These are phyloP conservation scores for Beroe forskalii DNA, from an alignment of 37 sponge, comb jelly and placozoan genomes.

Conservation along the genomic window DNA sequence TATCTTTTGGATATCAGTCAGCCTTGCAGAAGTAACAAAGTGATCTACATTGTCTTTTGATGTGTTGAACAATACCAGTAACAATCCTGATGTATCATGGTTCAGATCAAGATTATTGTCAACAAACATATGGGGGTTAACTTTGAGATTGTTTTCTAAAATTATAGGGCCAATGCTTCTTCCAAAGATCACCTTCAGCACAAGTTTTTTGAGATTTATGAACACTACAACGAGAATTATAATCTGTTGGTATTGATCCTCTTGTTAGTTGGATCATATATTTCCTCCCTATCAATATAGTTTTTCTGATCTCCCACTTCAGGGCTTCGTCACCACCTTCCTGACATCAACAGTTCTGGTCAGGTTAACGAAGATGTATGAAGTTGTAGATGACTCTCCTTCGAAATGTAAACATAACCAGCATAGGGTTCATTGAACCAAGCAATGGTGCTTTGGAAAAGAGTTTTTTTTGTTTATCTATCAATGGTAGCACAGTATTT, in stretches of 20 bases:
- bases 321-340: background rate
- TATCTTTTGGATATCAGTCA: background rate
- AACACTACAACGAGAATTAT: background rate
- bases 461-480: no score
- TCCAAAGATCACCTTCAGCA: constrained; percentile 31
- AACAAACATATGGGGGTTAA: constrained; percentile 19
- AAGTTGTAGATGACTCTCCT: no score
- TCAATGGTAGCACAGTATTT: constrained; percentile 38
- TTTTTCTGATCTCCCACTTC: constrained; percentile 32
- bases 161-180: background rate
- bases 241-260: background rate
- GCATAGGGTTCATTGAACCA: constrained; percentile 30
- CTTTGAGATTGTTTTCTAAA: background rate
- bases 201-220: background rate
- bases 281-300: background rate
- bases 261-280: background rate
- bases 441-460: constrained; percentile 23
- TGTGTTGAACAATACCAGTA: background rate
- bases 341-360: constrained; percentile 11
- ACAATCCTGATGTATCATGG: background rate
- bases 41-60: background rate
- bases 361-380: constrained; percentile 40
- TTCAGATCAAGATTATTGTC: constrained; percentile 33
- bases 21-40: background rate
- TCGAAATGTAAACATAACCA: constrained; percentile 4